Percentiles rank a stretch among this genome's conserved stretches.
Conservation (phyloP, 92 coral and sea anemone genomes). For the Umimayanthus chanpuru region DNA sequence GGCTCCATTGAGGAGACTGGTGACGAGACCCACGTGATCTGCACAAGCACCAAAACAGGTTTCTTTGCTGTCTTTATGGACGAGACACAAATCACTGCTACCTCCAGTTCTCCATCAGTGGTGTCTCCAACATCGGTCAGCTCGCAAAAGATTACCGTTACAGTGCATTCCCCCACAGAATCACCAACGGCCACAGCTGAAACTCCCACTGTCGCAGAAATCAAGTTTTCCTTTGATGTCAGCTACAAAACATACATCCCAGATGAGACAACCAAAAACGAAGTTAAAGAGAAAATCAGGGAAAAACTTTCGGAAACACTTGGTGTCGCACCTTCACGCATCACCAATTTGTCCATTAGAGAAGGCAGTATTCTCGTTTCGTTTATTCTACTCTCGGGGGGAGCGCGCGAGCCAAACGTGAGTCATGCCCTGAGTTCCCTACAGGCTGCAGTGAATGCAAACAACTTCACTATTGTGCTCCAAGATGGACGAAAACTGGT, state of each 20-base stretch:
- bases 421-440: constrained; percentile 43
- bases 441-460: constrained; percentile 49
- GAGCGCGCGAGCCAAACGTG: constrained; percentile 49
- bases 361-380: constrained; percentile 81
- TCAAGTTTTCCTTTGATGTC: constrained; percentile 48
- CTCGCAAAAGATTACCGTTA: background rate
- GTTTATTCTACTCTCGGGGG: constrained; percentile 64
- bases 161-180: constrained; percentile 15
- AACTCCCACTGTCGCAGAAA: background rate
- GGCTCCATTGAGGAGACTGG: constrained; percentile 24
- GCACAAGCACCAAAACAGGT: constrained; percentile 63
- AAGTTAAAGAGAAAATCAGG: constrained; percentile 29
- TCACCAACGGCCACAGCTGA: background rate
- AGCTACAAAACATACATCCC: constrained; percentile 49
- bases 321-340: constrained; percentile 53
- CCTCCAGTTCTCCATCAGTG: background rate
- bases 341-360: constrained; percentile 47
- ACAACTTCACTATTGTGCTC: constrained; percentile 53
- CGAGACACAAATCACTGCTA: constrained; percentile 20
- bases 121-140: background rate
- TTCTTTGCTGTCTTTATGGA: constrained; percentile 70
- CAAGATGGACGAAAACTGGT: constrained; percentile 53
- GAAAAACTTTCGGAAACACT: constrained; percentile 51
- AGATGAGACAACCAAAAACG: constrained; percentile 48
- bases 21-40: constrained; percentile 45